phyloP scores from a whole-genome alignment of 2,113 vertebrate genomes.

The Platichthys stellatus region DNA sequence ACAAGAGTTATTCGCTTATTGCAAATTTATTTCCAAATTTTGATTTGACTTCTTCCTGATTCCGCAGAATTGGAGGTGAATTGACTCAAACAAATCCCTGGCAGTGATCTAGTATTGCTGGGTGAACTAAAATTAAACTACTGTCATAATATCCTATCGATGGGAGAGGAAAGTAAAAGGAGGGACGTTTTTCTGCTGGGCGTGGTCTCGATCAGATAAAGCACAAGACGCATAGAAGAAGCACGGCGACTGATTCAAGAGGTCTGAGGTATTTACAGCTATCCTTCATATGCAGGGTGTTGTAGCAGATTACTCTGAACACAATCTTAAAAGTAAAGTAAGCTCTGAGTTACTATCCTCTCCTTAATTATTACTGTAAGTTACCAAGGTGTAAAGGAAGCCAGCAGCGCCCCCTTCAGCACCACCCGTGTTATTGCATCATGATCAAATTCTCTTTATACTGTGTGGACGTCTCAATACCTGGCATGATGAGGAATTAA shows the following conservation, averaged over 20 bases:
- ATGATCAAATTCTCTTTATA: conserved; percentile 30
- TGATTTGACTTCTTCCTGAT: neutral
- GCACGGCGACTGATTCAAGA: conserved; percentile 9
- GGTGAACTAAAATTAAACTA: neutral
- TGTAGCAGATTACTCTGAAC: conserved; percentile 5
- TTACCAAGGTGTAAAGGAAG: conserved; percentile 36
- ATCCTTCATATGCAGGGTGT: neutral
- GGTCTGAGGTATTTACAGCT: conserved; percentile 33
- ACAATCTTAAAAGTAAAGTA: neutral
- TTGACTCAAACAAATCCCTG: neutral
- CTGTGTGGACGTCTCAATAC: conserved; percentile 6
- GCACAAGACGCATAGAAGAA: conserved; percentile 18
- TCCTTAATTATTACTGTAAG: conserved; percentile 17
- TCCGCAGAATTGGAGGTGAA: no score
- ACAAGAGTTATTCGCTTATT: conserved; percentile 24
- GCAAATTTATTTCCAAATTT: conserved; percentile 8
- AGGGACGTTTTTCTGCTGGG: conserved; percentile 8
- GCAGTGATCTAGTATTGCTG: conserved; percentile 47
- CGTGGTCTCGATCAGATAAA: conserved; percentile 2
- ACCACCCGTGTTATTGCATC: conserved; percentile 69
- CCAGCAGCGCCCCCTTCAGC: conserved; percentile 68
- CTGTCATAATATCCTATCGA: neutral
- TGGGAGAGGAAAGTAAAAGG: neutral
- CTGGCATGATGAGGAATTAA: neutral
- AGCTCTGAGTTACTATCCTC: neutral